These are phyloP conservation scores for Psylliodes chrysocephalus DNA, from an alignment of 2,888 invertebrate genomes.

Conservation along the genomic window DNA sequence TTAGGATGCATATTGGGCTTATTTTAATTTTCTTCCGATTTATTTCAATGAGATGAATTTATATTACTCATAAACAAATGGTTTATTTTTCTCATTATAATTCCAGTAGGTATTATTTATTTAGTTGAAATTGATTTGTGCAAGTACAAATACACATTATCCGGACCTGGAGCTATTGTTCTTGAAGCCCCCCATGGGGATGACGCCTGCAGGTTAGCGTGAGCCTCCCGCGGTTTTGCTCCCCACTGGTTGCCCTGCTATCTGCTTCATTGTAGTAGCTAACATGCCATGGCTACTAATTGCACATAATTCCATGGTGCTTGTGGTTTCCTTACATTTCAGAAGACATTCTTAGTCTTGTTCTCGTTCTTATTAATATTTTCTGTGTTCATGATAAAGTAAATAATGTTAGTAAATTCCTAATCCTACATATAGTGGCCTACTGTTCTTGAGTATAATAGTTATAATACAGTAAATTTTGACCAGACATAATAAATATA, in stretches of 20 bases:
- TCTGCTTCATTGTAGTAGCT: conserved; percentile 41
- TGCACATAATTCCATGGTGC: conserved; percentile 32
- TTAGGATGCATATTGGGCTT: too few species aligned
- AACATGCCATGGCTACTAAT: conserved; percentile 41
- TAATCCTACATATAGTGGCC: too few species aligned
- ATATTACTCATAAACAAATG: too few species aligned
- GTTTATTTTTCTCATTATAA: too few species aligned
- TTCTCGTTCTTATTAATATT: conserved; percentile 21
- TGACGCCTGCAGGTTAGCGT: conserved; percentile 44
- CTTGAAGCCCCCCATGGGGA: conserved; percentile 27
- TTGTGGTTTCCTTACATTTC: conserved; percentile 22
- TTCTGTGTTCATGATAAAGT: too few species aligned
- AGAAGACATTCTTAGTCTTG: conserved; percentile 1
- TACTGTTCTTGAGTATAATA: too few species aligned
- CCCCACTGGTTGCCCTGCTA: conserved; percentile 34
- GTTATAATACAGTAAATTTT: too few species aligned
- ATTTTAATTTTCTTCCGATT: too few species aligned
- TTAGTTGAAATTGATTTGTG: conserved; percentile 9
- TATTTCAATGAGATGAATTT: too few species aligned
- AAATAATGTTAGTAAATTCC: too few species aligned
- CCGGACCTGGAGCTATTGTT: conserved; percentile 33
- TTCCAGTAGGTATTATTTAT: too few species aligned
- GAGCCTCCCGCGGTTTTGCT: conserved; percentile 41
- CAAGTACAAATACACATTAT: background rate
- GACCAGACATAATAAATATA: too few species aligned